Evolutionary conservation across 1,140 invertebrate genomes (phyloP).

Genomic region (Kradibia gibbosae): DNA sequence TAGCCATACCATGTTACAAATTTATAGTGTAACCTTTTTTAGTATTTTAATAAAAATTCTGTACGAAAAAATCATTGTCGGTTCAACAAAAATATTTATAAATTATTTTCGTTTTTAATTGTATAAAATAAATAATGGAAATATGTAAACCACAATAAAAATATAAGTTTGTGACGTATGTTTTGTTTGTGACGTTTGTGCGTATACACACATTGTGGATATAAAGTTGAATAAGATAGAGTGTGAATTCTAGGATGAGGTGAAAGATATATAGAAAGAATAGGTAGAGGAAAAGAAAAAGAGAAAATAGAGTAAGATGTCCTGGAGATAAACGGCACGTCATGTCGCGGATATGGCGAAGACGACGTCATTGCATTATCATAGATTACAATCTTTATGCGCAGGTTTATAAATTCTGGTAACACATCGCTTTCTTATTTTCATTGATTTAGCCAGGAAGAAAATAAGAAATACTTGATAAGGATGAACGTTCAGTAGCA

Average conservation of each 20-base stretch:
- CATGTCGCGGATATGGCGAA: slow-evolving; percentile 4
- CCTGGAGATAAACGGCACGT: slow-evolving; percentile 1
- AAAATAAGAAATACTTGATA: not conserved
- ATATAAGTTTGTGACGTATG: too few relatives aligned
- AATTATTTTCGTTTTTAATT: too few relatives aligned
- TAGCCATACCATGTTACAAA: too few relatives aligned
- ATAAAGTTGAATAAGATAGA: not conserved
- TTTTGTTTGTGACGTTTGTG: too few relatives aligned
- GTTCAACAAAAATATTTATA: too few relatives aligned
- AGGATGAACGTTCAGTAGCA: not conserved
- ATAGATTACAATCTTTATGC: slow-evolving; percentile 42
- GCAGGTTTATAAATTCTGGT: slow-evolving; percentile 31
- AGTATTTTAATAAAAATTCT: too few relatives aligned
- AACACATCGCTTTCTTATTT: not conserved
- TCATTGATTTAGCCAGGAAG: not conserved
- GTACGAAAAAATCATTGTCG: too few relatives aligned
- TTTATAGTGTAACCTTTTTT: too few relatives aligned
- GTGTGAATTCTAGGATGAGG: not conserved
- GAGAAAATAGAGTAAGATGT: slow-evolving; percentile 5
- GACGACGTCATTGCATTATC: slow-evolving; percentile 46
- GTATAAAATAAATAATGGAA: too few relatives aligned
- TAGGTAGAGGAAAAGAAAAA: not conserved
- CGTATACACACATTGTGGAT: too few relatives aligned
- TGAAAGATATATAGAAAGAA: not conserved
- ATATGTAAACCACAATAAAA: too few relatives aligned